Evolutionary conservation across 1,140 invertebrate genomes (phyloP).

Genomic region (Macrotrachela quadricornifera): DNA sequence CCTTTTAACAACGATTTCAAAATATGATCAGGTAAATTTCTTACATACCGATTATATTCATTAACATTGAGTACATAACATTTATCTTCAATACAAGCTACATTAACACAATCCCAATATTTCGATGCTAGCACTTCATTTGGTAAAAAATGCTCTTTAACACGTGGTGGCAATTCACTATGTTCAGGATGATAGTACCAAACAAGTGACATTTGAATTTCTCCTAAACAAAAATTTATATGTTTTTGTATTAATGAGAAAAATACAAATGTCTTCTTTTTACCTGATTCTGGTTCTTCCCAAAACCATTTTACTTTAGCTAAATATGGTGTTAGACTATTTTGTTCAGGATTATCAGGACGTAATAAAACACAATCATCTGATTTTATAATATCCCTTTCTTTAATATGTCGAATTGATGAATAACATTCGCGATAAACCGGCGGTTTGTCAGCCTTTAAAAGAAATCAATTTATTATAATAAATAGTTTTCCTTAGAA

Average conservation of each 20-base stretch:
- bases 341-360: slow-evolving; percentile 54
- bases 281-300: slow-evolving; percentile 71
- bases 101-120: slow-evolving; percentile 74
- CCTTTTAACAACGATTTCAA: no score
- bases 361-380: slow-evolving; percentile 54
- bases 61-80: slow-evolving; percentile 87
- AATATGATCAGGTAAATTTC: no score
- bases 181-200: slow-evolving; percentile 96
- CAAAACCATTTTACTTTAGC: slow-evolving; percentile 76
- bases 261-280: slow-evolving; percentile 27
- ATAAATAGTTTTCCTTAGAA: no score
- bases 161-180: slow-evolving; percentile 55
- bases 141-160: slow-evolving; percentile 45
- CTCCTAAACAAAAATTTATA: slow-evolving; percentile 37
- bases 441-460: slow-evolving; percentile 14
- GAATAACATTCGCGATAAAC: slow-evolving; percentile 52
- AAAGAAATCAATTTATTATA: slow-evolving; percentile 8
- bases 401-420: slow-evolving; percentile 56
- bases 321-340: slow-evolving; percentile 55
- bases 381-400: slow-evolving; percentile 58
- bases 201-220: slow-evolving; percentile 84
- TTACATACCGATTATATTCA: slow-evolving; percentile 69
- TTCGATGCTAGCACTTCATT: slow-evolving; percentile 84
- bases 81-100: slow-evolving; percentile 90
- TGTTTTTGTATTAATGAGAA: not conserved